Base-by-base conservation (phyloP, 2,797 vertebrate genomes). In the Synanceia verrucosa region DNA sequence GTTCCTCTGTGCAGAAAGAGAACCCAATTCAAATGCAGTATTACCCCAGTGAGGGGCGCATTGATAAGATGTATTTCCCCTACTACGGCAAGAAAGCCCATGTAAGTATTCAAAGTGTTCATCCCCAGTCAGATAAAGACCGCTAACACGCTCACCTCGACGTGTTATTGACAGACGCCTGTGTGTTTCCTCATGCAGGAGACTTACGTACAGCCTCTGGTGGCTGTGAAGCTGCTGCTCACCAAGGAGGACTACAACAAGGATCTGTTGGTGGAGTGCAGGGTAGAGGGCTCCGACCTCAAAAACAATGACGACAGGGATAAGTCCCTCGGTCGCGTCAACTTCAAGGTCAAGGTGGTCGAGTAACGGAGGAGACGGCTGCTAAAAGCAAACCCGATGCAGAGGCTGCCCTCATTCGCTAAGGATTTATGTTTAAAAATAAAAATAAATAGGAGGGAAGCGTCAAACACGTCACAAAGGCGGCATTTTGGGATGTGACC, bases 1-100 rank as follows among this genome's bases (percentile, higher is more conserved):
- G 19, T 81, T 78, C 61, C 83, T 36, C 47, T 79, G 75, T 70
- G 58, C 78, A 98, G 97, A 92, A 82, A 84, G 91, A 89, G 50
- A 83, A 21, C 36, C 66, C 63, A 6, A 29, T 95, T 61, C 34
- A 57, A 64, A 86, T 97, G 92, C 78, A 78, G 64, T 95, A 95
- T 84, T 98, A 95, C 87, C 97, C 97, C 64, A 7, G 61, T 12
- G 65, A 84, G 37, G 97, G 96, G 6, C 64, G 34, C 1, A 90
- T 99, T 87, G 96, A 99, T 85, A 94, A 96, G 93, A 98, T 96
- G 95, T 99, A 97, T 88, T 99, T 96, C 88, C 97, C 97, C 10
- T 99, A 99, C 87, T 99, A 97, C 44, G 97, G 97, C 67, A 99
- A 98, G 90, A 96, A 95, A 78, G 89, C 92, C 31, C 97, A 99